Evolutionary conservation across 2,113 vertebrate species (phyloP), one percentile per base, ranked within the genome.

Genomic region (Catharus fuscescens): DNA sequence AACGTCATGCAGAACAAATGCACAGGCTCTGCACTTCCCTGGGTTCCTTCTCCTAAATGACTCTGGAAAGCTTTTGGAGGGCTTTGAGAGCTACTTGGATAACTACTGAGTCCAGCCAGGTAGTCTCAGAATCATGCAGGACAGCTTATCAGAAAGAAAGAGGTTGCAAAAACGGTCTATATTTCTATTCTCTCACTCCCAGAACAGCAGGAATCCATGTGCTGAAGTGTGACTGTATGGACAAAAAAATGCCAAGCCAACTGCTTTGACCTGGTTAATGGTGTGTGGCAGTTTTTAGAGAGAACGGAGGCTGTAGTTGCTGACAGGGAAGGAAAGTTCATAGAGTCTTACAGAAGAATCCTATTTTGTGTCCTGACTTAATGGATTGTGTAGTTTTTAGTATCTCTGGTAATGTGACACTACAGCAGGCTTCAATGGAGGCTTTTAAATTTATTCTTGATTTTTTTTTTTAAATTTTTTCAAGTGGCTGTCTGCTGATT

Each of bases 401-500:
- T 70, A 16, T 73, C 45, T 88, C 29, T 80, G 44, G 25, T 85
- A 82, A 31, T 36, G 28, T 61, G 62, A 11, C 23, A 60, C 8
- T 29, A 36, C 40, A 88, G 26, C 19, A 61, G 60, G 18, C 50
- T 90, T 85, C 57, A 79, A 1, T 26, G 71, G 23, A 77, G 38
- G 42, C 74, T 93, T 87, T 90, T 47, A 80, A 73, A 86, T 19
- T 7, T 36, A 32, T 72, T 87, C 44, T 23, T 44, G 42, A 11
- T 32, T 47, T 45, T 36, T 34, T 61, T 31, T 29, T 48, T 48
- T 13, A 24, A 48, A 13, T 40, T 14, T 24, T 19, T 91, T 76
- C 24, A 89, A 91, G 59, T 53, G 54, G 29, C 78, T 88, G 74
- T 72, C 74, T 91, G 85, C 66, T 90, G 81, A 90, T 95, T 65